phyloP scores from a whole-genome alignment of 2,797 vertebrate species.

The Anabas testudineus region DNA sequence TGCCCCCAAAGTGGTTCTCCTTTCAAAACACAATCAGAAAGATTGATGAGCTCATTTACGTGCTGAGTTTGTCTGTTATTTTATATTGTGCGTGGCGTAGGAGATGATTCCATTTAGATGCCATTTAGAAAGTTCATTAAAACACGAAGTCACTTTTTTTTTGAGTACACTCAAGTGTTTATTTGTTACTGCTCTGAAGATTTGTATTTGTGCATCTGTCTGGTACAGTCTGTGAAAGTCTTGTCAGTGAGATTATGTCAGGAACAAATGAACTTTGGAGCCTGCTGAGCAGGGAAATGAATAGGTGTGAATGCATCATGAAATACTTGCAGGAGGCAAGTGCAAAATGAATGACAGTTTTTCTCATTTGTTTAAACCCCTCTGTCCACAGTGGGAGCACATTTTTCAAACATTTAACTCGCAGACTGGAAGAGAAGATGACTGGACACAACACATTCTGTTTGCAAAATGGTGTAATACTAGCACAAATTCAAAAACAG shows the following conservation, averaged over 20 bases:
- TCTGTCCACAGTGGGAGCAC: too few relatives aligned
- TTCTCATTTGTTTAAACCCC: not conserved
- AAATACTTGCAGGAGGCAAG: not conserved
- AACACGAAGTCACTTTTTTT: not conserved
- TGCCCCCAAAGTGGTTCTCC: not conserved
- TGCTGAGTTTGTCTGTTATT: constrained; percentile 10
- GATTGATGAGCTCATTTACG: constrained; percentile 40
- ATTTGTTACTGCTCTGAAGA: not conserved
- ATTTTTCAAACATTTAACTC: too few relatives aligned
- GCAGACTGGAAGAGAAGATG: too few relatives aligned
- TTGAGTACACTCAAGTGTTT: not conserved
- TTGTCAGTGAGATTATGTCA: constrained; percentile 11
- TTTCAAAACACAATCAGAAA: constrained; percentile 31
- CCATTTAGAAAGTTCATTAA: constrained; percentile 30
- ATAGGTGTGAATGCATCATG: constrained; percentile 19
- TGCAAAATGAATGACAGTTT: not conserved
- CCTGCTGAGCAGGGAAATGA: constrained; percentile 36
- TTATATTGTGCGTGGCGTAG: constrained; percentile 3
- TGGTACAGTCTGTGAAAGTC: constrained; percentile 11
- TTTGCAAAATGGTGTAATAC: too few relatives aligned
- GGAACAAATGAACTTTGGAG: not conserved
- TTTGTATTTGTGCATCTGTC: not conserved
- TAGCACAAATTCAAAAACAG: too few relatives aligned
- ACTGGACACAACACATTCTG: too few relatives aligned
- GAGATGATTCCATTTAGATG: constrained; percentile 31